Evolutionary conservation across 2,113 vertebrate species (phyloP).

Genomic region (Cololabis saira): DNA sequence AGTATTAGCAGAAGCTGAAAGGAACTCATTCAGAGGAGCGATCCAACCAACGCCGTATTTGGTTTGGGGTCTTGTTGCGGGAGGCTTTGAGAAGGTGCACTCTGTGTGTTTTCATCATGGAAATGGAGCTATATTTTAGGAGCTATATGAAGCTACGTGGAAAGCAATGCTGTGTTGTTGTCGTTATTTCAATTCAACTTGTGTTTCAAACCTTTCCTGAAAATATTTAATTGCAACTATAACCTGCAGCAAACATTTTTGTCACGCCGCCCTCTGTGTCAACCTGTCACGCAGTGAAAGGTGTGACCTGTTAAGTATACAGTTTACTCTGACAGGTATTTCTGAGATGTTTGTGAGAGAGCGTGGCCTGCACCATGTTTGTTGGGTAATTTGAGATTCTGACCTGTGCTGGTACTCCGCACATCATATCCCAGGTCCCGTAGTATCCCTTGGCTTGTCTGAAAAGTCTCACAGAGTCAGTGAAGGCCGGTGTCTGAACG

Average conservation of each 20-base stretch:
- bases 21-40: constrained; percentile 45
- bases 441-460: constrained; percentile 90
- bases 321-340: not conserved
- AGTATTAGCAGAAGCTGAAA: constrained; percentile 27
- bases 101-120: no score
- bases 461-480: constrained; percentile 87
- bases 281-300: not conserved
- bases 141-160: no score
- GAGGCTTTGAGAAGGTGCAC: no score
- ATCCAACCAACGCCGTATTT: constrained; percentile 4
- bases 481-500: constrained; percentile 92
- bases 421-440: constrained; percentile 98
- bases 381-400: constrained; percentile 25
- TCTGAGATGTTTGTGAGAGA: not conserved
- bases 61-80: no score
- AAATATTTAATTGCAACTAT: not conserved
- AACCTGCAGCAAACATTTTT: not conserved
- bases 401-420: constrained; percentile 91
- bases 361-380: not conserved
- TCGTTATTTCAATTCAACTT: no score
- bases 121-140: no score
- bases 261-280: not conserved
- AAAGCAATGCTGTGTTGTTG: no score
- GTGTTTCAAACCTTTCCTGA: not conserved
- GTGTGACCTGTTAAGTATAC: not conserved